Base-by-base conservation (phyloP, 2,888 invertebrate genomes). In the Pycnomerus fuliginosus region DNA sequence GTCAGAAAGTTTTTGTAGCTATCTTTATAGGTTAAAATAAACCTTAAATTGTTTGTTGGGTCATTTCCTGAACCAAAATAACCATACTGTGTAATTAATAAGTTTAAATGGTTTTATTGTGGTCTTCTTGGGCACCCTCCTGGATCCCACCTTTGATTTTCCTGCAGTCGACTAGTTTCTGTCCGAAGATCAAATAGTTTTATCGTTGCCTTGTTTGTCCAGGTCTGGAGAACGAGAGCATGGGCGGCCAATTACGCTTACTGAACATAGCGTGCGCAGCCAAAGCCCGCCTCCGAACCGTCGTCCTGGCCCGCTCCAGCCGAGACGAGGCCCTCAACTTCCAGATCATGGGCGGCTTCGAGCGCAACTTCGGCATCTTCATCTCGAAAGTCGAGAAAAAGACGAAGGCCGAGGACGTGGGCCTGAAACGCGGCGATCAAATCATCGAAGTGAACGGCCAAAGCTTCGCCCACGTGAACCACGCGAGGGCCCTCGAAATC, bases 371-470 rank as follows among this genome's bases (percentile, higher is more conserved):
- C 74, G 95, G 95, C 37, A 60, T 60, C 17, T 99, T 95, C 74
- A 90, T 99, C 56, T 85, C 91, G 15, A 91, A 93, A 52, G 95
- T 97, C 14, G 95, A 96, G 67, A 87, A 87, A 60, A 85, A 86
- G 52, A 92, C 95, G 1, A 94, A 94, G 74, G 93, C 97, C 3
- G 93, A 95, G 72, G 93, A 95, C 70, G 90, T 94, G 14, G 98
- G 98, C 1, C 75, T 99, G 33, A 96, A 97, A 72, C 80, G 96
- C 37, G 98, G 97, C 24, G 98, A 99, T 76, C 97, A 99, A 78
- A 91, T 99, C 50, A 77, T 98, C 56, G 96, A 97, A 76, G 96
- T 99, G 1, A 99, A 99, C 72, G 95, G 96, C 16, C 93, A 96
- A 69, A 94, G 90, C 64, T 95, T 98, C 71, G 89, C 91, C 65